phyloP scores from a whole-genome alignment of 2,888 invertebrate genomes.

The Elgonia sp. region DNA sequence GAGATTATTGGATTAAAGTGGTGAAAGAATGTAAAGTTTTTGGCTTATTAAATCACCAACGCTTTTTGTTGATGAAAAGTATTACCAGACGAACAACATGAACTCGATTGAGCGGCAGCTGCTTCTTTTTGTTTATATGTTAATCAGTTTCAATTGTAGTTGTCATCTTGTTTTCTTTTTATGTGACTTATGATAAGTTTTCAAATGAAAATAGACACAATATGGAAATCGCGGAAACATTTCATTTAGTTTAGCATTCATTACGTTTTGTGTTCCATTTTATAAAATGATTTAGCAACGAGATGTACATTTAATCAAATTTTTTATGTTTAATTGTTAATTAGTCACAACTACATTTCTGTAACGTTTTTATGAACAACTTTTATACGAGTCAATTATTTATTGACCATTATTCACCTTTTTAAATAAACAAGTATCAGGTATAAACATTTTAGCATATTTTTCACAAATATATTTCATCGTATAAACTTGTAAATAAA shows the following conservation, averaged over 20 bases:
- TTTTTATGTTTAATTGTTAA: too few species aligned
- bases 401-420: too few species aligned
- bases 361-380: too few species aligned
- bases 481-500: too few species aligned
- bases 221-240: neutral
- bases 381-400: too few species aligned
- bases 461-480: too few species aligned
- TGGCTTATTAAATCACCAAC: too few species aligned
- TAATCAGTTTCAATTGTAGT: slow-evolving; percentile 55
- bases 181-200: slow-evolving; percentile 52
- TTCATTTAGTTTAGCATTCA: neutral
- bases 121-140: slow-evolving; percentile 54
- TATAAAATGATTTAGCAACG: slow-evolving; percentile 4
- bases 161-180: slow-evolving; percentile 39
- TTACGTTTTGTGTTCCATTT: neutral
- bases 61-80: neutral
- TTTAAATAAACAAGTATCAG: too few species aligned
- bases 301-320: neutral
- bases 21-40: too few species aligned
- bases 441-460: too few species aligned
- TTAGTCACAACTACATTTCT: too few species aligned
- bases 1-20: neutral
- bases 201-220: slow-evolving; percentile 11
- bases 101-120: slow-evolving; percentile 38
- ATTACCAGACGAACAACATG: neutral